Conservation (phyloP, 2,888 invertebrate genomes). For the Drosophila pegasa region DNA sequence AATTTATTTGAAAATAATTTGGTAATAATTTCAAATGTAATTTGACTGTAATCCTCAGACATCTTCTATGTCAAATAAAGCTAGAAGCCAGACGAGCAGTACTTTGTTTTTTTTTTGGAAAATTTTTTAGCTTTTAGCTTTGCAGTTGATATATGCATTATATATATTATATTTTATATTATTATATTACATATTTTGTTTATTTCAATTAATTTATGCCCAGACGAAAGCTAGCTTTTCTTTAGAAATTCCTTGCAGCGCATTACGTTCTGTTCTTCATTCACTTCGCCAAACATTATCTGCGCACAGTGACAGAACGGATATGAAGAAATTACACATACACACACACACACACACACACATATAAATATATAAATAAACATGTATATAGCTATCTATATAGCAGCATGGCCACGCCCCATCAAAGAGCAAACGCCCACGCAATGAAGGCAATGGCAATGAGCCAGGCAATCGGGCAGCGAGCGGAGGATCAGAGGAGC, state of each 20-base stretch:
- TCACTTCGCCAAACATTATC: constrained; percentile 6
- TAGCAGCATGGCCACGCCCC: constrained; percentile 56
- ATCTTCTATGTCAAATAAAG: no score
- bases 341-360: constrained; percentile 4
- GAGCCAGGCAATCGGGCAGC: neutral
- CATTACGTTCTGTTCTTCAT: neutral
- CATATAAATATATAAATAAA: constrained; percentile 6
- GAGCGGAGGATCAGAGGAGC: constrained; percentile 1
- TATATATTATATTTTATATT: no score
- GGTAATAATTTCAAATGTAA: no score
- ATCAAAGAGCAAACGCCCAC: constrained; percentile 66
- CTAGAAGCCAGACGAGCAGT: neutral
- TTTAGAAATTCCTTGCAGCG: neutral
- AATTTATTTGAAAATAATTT: no score
- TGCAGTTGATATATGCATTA: no score
- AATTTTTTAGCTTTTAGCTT: no score
- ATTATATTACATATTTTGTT: neutral
- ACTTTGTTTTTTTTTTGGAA: no score
- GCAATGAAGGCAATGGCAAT: constrained; percentile 39
- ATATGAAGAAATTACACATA: constrained; percentile 63
- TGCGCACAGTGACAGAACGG: constrained; percentile 41
- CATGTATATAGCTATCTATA: constrained; percentile 23
- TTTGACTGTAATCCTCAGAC: no score
- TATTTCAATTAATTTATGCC: neutral
- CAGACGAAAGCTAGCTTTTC: neutral